Base-by-base conservation (phyloP, 2,113 vertebrate species). In the Hymenochirus boettgeri region DNA sequence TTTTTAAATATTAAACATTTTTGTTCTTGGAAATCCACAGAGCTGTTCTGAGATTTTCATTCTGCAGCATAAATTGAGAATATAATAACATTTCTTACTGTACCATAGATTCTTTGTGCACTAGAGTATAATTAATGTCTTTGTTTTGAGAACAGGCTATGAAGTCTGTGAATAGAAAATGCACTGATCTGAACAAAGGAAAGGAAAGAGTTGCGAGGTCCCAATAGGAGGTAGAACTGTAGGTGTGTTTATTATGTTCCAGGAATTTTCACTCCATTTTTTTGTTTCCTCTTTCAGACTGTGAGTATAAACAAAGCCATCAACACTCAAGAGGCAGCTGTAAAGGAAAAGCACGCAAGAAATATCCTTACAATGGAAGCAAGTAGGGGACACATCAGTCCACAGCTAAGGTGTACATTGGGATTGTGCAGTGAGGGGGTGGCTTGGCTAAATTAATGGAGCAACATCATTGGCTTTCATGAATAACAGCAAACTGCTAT, bases 241-340 rank as follows among this genome's bases (percentile, higher is more conserved):
- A 42, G 39, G 39, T 42, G 39, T 12, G 73, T 59, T 69, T 72
- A 35, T 25, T 63, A 50, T 42, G 13, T 18, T 3, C 3, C 12
- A 4, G 21, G 29, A 17, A 25, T 15, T 21, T 24, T 42, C 57
- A 69, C 72, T 46, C 50, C 2, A 26, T 33, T 54, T 10, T 76
- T 76, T 71, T 0, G 74, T 79, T 73, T 61, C 81, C 69, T 81
- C 79, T 83, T 87, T 70, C 89, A 99, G 96, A 91, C 92, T 2
- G 93, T 98, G 87, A 99, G 96, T 89, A 98, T 99, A 93, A 99
- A 96, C 86, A 99, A 99, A 85, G 96, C 96, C 73, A 98, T 99
- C 90, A 99, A 99, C 78, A 91, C 93, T 1, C 96, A 99, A 89
- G 96, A 99, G 89, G 92, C 97, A 25, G 95, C 94, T 55, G 96